A percentile compares a stretch with the other conserved stretches of the same genome.
Evolutionary conservation across 1,140 invertebrate genomes (phyloP).

Genomic region (Drosophila asahinai): DNA sequence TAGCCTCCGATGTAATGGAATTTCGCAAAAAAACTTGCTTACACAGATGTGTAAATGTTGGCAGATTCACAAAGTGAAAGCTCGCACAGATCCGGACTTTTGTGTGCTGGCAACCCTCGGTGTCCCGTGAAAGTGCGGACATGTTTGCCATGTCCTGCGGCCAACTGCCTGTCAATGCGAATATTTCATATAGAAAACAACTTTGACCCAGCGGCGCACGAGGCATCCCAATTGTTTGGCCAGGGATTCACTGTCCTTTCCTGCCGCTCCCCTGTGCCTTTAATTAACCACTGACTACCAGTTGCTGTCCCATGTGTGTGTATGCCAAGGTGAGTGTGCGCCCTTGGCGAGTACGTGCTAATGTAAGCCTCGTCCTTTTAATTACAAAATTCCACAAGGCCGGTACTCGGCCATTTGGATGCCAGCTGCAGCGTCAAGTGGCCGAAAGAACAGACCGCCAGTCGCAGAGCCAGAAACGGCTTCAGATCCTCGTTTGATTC

Average conservation of each 20-base stretch:
- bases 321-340: background rate
- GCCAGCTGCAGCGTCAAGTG: constrained; percentile 49
- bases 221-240: constrained; percentile 45
- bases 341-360: constrained; percentile 63
- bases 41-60: constrained; percentile 16
- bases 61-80: constrained; percentile 36
- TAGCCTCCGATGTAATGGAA: constrained; percentile 19
- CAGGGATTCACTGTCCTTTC: constrained; percentile 3
- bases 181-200: constrained; percentile 65
- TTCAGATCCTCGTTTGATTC: constrained; percentile 63
- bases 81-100: background rate
- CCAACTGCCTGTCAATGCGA: constrained; percentile 60
- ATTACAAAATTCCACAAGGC: constrained; percentile 75
- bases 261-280: constrained; percentile 19
- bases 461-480: constrained; percentile 29
- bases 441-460: constrained; percentile 15
- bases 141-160: constrained; percentile 54
- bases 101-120: constrained; percentile 1
- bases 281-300: constrained; percentile 78
- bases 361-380: constrained; percentile 78
- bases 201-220: constrained; percentile 29
- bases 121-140: background rate
- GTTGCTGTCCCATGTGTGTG: constrained; percentile 54
- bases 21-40: constrained; percentile 27
- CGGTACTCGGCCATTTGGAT: constrained; percentile 24